These are phyloP conservation scores for Noctilio leporinus DNA, from an alignment of 2,113 vertebrate genomes.

Conservation along the genomic window DNA sequence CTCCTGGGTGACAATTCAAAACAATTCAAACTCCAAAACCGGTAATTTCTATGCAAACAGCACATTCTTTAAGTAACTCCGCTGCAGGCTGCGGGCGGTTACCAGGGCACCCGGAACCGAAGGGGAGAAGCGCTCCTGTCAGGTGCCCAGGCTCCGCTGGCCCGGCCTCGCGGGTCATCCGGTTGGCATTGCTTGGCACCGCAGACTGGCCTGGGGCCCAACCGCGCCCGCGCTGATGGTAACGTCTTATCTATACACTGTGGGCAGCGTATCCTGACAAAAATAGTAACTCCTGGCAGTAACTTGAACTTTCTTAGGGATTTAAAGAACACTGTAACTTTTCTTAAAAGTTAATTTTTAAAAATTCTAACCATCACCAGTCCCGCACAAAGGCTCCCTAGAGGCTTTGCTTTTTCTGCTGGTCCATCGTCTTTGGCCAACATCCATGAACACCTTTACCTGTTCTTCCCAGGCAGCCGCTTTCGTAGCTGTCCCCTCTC, in stretches of 20 bases:
- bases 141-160: too few species aligned
- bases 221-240: fast-evolving
- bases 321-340: neutral
- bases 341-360: neutral
- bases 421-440: neutral
- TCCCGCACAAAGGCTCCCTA: neutral
- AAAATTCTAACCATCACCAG: neutral
- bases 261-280: neutral
- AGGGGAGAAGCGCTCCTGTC: too few species aligned
- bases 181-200: too few species aligned
- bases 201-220: too few species aligned
- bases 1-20: neutral
- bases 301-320: neutral
- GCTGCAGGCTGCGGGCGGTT: neutral
- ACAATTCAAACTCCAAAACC: neutral
- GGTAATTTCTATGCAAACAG: neutral
- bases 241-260: neutral
- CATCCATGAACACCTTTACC: slow-evolving; percentile 73
- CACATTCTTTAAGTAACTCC: neutral
- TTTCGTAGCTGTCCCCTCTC: slow-evolving; percentile 90
- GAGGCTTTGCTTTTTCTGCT: neutral
- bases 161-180: too few species aligned
- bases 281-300: neutral
- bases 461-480: slow-evolving; percentile 90
- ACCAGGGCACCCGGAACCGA: too few species aligned